Conservation (phyloP, 37 sponge, comb jelly and placozoan genomes). For the Chondrilla cf. caribensis region DNA sequence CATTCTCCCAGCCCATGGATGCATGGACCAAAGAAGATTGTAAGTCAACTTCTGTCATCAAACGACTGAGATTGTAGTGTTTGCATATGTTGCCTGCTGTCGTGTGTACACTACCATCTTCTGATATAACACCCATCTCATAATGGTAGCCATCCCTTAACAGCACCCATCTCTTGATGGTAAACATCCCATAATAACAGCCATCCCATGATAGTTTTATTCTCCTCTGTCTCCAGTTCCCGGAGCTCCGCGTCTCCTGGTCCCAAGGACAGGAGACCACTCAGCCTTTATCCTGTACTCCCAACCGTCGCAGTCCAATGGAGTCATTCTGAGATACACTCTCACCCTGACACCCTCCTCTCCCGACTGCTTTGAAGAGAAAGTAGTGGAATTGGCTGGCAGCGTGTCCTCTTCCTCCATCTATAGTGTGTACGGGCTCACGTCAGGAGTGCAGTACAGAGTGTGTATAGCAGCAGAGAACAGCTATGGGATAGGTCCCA, state of each 20-base stretch:
- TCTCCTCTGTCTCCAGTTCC: neutral
- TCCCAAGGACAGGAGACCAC: neutral
- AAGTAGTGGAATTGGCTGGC: neutral
- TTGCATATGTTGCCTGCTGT: too few species aligned
- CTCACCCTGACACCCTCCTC: neutral
- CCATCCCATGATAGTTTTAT: too few species aligned
- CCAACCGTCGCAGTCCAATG: neutral
- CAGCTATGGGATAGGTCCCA: neutral
- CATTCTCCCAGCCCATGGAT: neutral
- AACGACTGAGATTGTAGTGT: too few species aligned
- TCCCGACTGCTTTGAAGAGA: neutral
- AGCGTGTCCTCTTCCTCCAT: neutral
- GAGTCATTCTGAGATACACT: neutral
- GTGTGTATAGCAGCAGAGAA: slow-evolving; percentile 9
- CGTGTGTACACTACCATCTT: too few species aligned
- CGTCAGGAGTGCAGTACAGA: neutral
- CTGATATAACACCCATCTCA: too few species aligned
- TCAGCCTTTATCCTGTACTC: slow-evolving; percentile 19
- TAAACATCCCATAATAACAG: too few species aligned
- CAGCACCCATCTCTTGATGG: too few species aligned
- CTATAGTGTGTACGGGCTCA: neutral
- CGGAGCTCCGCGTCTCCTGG: neutral
- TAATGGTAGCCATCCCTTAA: too few species aligned
- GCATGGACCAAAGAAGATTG: slow-evolving; percentile 1
- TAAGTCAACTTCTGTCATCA: neutral